A percentile compares a stretch with the other conserved stretches of the same genome.
Conservation (phyloP, 2,797 vertebrate species). For the Argyrosomus regius region DNA sequence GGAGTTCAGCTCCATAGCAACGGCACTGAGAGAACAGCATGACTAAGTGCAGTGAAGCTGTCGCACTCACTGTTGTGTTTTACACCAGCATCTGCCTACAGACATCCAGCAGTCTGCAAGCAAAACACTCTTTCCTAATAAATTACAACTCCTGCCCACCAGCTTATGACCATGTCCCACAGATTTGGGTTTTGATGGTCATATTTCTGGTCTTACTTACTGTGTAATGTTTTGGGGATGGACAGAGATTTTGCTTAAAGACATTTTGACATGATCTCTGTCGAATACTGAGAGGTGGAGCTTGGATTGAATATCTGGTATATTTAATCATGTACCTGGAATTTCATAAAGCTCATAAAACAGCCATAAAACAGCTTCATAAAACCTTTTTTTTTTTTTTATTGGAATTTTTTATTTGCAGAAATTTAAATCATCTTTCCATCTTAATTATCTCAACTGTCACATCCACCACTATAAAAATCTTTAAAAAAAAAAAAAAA, state of each 20-base stretch:
- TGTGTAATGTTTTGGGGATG: not conserved
- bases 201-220: not conserved
- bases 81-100: constrained; percentile 32
- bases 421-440: not conserved
- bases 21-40: constrained; percentile 37
- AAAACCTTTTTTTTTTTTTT: too few relatives aligned
- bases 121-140: not conserved
- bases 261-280: not conserved
- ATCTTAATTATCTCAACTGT: too few relatives aligned
- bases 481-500: constrained; percentile 3
- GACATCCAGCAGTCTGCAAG: constrained; percentile 5
- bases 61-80: constrained; percentile 26
- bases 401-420: too few relatives aligned
- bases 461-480: not conserved
- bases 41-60: constrained; percentile 51
- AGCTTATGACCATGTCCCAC: constrained; percentile 8
- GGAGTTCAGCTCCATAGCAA: constrained; percentile 60
- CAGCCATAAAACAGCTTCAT: too few relatives aligned
- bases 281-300: not conserved
- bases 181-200: not conserved
- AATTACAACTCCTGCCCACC: not conserved
- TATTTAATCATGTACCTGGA: not conserved
- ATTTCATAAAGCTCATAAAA: not conserved
- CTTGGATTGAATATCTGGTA: not conserved
- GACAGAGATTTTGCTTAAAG: not conserved